phyloP scores from a whole-genome alignment of 2,797 vertebrate genomes.

The Falco biarmicus region DNA sequence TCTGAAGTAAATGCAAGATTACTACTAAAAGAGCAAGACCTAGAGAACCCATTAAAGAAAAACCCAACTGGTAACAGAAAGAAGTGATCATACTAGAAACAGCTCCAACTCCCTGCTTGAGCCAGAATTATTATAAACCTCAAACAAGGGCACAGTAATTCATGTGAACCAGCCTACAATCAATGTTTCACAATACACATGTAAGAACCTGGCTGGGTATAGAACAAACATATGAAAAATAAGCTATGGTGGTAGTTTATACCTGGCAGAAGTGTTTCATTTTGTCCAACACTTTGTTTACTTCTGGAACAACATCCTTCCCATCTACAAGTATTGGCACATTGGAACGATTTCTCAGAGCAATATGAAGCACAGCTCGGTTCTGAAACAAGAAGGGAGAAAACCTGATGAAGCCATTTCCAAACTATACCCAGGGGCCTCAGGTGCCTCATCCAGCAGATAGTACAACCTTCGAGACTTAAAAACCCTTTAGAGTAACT shows the following conservation, averaged over 20 bases:
- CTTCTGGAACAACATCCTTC: slow-evolving; percentile 94
- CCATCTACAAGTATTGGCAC: slow-evolving; percentile 86
- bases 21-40: not conserved
- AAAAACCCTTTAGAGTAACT: not conserved
- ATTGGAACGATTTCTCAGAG: slow-evolving; percentile 94
- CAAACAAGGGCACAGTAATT: not conserved
- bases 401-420: not conserved
- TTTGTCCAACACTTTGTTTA: slow-evolving; percentile 94
- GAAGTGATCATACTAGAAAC: not conserved
- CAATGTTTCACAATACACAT: not conserved
- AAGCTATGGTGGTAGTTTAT: not conserved
- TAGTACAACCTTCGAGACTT: not conserved
- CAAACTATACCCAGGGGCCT: not conserved
- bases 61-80: not conserved
- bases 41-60: not conserved
- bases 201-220: not conserved
- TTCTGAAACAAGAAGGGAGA: slow-evolving; percentile 74
- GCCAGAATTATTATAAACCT: not conserved
- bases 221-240: not conserved
- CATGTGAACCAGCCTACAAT: not conserved
- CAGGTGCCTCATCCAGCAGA: not conserved
- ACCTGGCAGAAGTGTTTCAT: slow-evolving; percentile 97
- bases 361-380: slow-evolving; percentile 94
- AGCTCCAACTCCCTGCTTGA: not conserved
- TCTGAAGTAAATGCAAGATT: not conserved